Evolutionary conservation across 1,140 invertebrate species (phyloP).

Genomic region (Caenorhabditis elegans): DNA sequence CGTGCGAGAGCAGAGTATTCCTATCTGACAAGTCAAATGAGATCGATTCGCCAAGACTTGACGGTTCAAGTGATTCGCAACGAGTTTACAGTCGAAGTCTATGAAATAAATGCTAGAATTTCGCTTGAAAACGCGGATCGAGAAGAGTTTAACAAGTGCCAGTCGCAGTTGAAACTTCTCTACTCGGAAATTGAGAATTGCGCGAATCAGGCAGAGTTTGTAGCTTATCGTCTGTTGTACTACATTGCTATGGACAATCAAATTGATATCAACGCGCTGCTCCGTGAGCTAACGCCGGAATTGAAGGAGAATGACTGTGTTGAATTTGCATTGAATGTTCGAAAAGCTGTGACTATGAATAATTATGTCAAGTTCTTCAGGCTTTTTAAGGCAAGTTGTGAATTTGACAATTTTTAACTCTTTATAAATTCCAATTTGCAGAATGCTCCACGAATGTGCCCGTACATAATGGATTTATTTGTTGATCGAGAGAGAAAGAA

Average conservation of each 20-base stretch:
- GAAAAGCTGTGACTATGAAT: slow-evolving; percentile 13
- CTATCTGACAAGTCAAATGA: slow-evolving; percentile 42
- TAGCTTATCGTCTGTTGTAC: slow-evolving; percentile 40
- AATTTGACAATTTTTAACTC: not conserved
- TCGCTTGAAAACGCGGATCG: slow-evolving; percentile 42
- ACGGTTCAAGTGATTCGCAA: slow-evolving; percentile 36
- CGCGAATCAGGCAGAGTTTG: slow-evolving; percentile 22
- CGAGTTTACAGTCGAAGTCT: slow-evolving; percentile 38
- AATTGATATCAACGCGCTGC: slow-evolving; percentile 28
- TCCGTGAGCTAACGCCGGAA: slow-evolving; percentile 13
- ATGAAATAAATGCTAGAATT: slow-evolving; percentile 46
- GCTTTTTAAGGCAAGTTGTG: slow-evolving; percentile 25
- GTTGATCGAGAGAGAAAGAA: slow-evolving; percentile 39
- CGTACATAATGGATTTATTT: slow-evolving; percentile 42
- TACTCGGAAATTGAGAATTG: slow-evolving; percentile 39
- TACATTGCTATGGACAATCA: slow-evolving; percentile 44
- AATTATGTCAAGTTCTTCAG: slow-evolving; percentile 37
- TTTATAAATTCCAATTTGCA: not conserved
- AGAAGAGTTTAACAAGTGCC: slow-evolving; percentile 47
- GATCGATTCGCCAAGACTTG: slow-evolving; percentile 41
- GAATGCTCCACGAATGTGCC: slow-evolving; percentile 34
- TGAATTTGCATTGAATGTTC: slow-evolving; percentile 24
- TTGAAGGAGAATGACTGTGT: slow-evolving; percentile 11
- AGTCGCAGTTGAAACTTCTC: slow-evolving; percentile 39
- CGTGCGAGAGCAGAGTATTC: slow-evolving; percentile 43